Evolutionary conservation across 2,797 vertebrate genomes (phyloP).

Genomic region (Falco berigora): DNA sequence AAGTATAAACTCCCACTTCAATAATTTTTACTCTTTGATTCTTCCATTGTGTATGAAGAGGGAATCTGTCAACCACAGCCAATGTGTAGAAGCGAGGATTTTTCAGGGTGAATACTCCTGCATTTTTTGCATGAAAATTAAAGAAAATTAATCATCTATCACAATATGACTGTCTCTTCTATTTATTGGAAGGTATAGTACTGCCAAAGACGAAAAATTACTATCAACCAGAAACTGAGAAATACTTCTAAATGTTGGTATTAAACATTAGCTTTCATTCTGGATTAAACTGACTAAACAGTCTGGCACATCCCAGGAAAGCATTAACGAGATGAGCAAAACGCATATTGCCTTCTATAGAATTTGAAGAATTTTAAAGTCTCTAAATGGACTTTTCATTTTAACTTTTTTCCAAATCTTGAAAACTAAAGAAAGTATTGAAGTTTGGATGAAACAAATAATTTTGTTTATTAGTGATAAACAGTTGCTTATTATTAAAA

Average conservation of each 20-base stretch:
- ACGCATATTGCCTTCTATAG: accelerated
- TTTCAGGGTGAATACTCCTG: neutral
- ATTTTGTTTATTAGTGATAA: neutral
- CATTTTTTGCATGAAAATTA: neutral
- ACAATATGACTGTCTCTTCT: neutral
- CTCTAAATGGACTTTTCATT: neutral
- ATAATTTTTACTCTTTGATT: neutral
- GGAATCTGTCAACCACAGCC: neutral
- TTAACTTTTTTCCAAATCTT: neutral
- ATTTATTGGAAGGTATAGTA: neutral
- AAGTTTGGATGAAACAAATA: neutral
- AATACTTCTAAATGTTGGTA: neutral
- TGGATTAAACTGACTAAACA: neutral
- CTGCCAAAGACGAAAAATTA: neutral
- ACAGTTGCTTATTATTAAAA: neutral
- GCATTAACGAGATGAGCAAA: neutral
- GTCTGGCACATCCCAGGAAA: neutral
- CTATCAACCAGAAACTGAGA: neutral
- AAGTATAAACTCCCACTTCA: neutral
- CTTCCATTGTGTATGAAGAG: neutral
- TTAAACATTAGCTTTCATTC: neutral
- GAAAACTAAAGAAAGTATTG: neutral
- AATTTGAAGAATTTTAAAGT: neutral
- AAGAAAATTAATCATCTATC: neutral
- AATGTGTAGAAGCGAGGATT: neutral